Conservation (phyloP, 2,888 invertebrate species). For the Omphaloscelis lunosa region DNA sequence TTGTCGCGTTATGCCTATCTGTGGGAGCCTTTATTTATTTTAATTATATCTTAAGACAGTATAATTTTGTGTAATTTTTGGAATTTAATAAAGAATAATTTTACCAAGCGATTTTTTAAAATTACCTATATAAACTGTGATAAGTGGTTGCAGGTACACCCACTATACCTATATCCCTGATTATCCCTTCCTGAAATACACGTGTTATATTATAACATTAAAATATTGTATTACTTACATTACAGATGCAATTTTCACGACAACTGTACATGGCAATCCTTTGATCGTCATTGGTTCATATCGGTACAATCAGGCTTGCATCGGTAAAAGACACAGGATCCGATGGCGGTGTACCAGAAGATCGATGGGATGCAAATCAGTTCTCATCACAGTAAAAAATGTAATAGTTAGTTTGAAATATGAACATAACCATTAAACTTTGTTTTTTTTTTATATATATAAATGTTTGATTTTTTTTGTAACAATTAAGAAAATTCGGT, state of each 20-base stretch:
- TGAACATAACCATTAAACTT: constrained; percentile 18
- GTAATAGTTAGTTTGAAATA: background rate
- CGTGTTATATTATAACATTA: background rate
- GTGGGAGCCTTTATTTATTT: background rate
- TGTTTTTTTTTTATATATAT: background rate
- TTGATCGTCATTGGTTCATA: constrained; percentile 5
- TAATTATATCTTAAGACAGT: background rate
- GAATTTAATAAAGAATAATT: background rate
- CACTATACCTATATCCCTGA: background rate
- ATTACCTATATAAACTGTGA: background rate
- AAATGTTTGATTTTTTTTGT: background rate
- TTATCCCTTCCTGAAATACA: background rate
- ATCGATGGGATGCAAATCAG: constrained; percentile 17
- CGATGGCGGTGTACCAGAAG: constrained; percentile 24
- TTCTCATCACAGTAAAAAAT: constrained; percentile 10
- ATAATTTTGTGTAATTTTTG: background rate
- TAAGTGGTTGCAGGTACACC: too few relatives aligned
- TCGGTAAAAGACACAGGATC: background rate
- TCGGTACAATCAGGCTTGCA: constrained; percentile 11
- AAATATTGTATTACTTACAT: background rate
- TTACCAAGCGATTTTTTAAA: background rate
- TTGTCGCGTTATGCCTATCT: too few relatives aligned
- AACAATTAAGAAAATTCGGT: too few relatives aligned
- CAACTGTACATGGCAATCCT: constrained; percentile 11
- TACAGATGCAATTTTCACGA: constrained; percentile 11